Evolutionary conservation across 2,888 invertebrate genomes (phyloP), one percentile per base, ranked within the genome.

Genomic region (Pristionchus maxplancki): DNA sequence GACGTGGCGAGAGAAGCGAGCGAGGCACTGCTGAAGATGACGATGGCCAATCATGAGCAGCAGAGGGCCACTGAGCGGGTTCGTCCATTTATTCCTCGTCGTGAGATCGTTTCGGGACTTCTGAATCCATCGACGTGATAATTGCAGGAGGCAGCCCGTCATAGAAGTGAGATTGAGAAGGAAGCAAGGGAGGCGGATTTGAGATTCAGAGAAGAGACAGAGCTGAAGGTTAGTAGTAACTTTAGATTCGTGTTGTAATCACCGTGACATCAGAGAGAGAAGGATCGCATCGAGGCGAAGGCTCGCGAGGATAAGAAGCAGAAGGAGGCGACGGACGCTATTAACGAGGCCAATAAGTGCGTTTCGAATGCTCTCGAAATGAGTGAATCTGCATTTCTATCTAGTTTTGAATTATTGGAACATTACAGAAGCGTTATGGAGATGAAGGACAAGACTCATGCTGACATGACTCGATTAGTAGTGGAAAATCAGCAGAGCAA

Each of bases 391-490:
- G 44, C 44, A 48, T 48, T 48, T 48, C 44, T 9, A 48, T 11
- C 11, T 48, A 11, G 11, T 9, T 48, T 9, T 48, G 6, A 6
- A 48, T 48, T 48, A 48, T 9, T 48, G 44, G 24, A 90, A 20
- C 84, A 88, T 85, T 64, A 9, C 34, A 67, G 89, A 58, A 40
- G 2, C 11, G 89, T 88, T 24, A 74, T 91, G 83, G 89, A 90
- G n/a, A 92, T 94, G 93, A 90, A 90, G n/a, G 94, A 94, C 88
- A 91, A 87, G 88, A 90, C 90, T 78, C 91, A 93, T 24, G 89
- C 91, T 15, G 67, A 89, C 91, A 40, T 89, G 93, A 31, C 90
- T 90, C 31, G 34, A 67, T 34, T 67, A 31, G 67, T 67, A 13
- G 34, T 67, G 67, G 67, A 67, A 17, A 67, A 67, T 34, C 67